Conservation (phyloP, 2,113 vertebrate genomes). For the Catharus fuscescens region DNA sequence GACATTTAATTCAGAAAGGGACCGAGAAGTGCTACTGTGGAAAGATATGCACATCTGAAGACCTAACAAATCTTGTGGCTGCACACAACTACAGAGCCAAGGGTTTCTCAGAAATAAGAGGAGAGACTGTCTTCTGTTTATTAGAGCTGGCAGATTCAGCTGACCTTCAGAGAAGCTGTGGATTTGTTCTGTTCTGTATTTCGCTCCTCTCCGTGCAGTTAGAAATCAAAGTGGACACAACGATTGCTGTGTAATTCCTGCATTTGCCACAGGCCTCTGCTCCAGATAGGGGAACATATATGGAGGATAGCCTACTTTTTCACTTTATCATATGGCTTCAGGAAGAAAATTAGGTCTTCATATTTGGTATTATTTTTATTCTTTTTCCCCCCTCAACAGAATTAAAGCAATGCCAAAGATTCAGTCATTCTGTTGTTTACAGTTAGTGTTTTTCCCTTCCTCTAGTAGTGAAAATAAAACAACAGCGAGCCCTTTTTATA, state of each 20-base stretch:
- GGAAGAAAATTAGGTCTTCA: background rate
- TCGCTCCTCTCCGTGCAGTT: background rate
- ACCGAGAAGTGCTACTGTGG: background rate
- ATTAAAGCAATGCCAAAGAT: background rate
- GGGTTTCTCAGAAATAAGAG: background rate
- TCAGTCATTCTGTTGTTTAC: background rate
- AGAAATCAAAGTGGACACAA: background rate
- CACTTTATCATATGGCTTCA: background rate
- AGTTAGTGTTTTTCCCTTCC: background rate
- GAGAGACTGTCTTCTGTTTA: background rate
- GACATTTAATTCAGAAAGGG: background rate
- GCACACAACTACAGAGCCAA: background rate
- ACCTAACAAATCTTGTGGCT: background rate
- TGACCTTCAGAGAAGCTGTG: background rate
- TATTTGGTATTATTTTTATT: background rate
- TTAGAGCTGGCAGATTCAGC: background rate
- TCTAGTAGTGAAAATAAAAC: background rate
- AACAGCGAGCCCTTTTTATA: background rate
- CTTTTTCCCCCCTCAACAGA: background rate
- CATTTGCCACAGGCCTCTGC: background rate
- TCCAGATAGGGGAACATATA: background rate
- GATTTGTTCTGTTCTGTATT: background rate
- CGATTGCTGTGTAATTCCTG: background rate
- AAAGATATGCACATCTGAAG: background rate
- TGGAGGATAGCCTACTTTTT: background rate